A percentile compares a stretch with the other conserved stretches of the same genome.
phyloP scores from a whole-genome alignment of 2,113 vertebrate species.

The Phaetusa simplex region DNA sequence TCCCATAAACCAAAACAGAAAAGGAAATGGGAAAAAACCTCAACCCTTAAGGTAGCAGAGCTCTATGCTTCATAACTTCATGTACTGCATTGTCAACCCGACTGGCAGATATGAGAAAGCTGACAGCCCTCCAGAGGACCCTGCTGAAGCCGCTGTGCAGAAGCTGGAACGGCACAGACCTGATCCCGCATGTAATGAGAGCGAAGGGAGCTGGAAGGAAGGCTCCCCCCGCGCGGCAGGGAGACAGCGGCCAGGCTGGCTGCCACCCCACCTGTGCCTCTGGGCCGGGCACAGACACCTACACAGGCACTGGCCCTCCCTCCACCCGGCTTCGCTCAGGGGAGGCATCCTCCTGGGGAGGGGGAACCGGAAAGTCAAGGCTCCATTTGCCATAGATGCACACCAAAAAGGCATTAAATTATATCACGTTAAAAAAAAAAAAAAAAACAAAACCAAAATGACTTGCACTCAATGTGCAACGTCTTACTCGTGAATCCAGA shows the following conservation, averaged over 20 bases:
- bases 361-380: background rate
- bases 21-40: background rate
- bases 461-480: background rate
- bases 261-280: background rate
- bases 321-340: background rate
- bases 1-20: background rate
- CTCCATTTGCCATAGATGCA: background rate
- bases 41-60: slow-evolving; percentile 41
- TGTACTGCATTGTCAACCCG: slow-evolving; percentile 61
- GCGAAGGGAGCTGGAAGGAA: slow-evolving; percentile 56
- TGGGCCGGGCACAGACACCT: too few relatives aligned
- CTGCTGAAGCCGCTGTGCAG: slow-evolving; percentile 46
- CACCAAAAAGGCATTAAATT: background rate
- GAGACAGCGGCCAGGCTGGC: slow-evolving; percentile 16
- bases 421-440: background rate
- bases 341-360: background rate
- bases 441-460: background rate
- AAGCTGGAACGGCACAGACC: slow-evolving; percentile 72
- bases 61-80: slow-evolving; percentile 53
- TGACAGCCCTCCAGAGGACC: slow-evolving; percentile 71
- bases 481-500: background rate
- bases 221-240: background rate
- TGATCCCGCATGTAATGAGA: slow-evolving; percentile 77
- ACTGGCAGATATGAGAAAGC: slow-evolving; percentile 62
- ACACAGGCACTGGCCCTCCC: background rate